A percentile compares a stretch with the other conserved stretches of the same genome.
phyloP scores from a whole-genome alignment of 2,888 invertebrate genomes.

The Dysmachus trigonus region DNA sequence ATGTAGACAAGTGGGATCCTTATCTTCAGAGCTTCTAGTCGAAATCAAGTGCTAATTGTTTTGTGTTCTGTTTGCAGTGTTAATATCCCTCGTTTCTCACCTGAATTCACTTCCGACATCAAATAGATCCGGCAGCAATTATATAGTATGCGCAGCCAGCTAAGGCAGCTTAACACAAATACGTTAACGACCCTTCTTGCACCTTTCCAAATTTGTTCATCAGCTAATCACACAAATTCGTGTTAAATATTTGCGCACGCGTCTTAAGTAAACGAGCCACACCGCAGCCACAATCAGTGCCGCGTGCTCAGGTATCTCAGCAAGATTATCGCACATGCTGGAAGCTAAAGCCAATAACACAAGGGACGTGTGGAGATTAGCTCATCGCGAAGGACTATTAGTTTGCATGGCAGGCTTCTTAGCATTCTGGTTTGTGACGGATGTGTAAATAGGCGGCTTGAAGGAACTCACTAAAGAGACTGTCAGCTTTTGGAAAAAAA shows the following conservation, averaged over 20 bases:
- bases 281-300: neutral
- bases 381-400: neutral
- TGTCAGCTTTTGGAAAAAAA: too few relatives aligned
- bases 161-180: neutral
- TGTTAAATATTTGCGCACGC: conserved; percentile 50
- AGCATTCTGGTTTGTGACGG: neutral
- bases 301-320: neutral
- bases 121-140: neutral
- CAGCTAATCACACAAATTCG: neutral
- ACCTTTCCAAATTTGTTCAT: conserved; percentile 2
- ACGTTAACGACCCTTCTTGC: neutral
- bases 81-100: neutral
- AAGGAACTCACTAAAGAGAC: neutral
- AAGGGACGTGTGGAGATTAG: neutral
- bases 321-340: neutral
- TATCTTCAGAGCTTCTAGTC: neutral
- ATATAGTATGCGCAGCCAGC: neutral
- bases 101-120: conserved; percentile 10
- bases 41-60: conserved; percentile 7
- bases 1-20: neutral
- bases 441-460: neutral
- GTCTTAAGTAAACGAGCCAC: conserved; percentile 40
- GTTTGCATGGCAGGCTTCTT: neutral
- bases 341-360: neutral
- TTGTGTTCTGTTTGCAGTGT: neutral